Conservation (phyloP, 2,113 vertebrate genomes). For the Solea senegalensis region DNA sequence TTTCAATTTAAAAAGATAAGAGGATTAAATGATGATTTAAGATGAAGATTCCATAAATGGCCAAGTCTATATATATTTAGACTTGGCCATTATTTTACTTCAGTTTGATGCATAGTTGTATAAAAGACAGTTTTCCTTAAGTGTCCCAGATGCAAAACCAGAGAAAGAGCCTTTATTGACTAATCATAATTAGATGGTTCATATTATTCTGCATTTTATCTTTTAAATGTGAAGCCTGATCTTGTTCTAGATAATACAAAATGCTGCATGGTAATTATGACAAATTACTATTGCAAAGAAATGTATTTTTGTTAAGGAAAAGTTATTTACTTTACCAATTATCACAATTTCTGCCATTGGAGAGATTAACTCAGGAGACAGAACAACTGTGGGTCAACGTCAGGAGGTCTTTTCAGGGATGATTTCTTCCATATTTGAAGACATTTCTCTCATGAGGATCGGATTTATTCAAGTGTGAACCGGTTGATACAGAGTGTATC, state of each 20-base stretch:
- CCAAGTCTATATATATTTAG: no score
- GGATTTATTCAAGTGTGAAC: neutral
- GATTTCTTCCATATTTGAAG: neutral
- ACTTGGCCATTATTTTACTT: no score
- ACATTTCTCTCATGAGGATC: neutral
- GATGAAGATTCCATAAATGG: no score
- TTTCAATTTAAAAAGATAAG: no score
- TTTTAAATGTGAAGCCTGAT: neutral
- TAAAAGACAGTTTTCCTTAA: no score
- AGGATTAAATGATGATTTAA: no score
- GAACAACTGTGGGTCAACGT: no score
- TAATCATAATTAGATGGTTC: no score
- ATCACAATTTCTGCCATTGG: neutral
- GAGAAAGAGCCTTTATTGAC: no score
- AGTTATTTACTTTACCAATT: conserved; percentile 1
- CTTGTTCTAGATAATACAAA: conserved; percentile 13
- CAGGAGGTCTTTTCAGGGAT: neutral
- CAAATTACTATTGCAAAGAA: conserved; percentile 2
- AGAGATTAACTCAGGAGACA: neutral
- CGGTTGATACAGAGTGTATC: neutral
- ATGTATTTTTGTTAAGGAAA: conserved; percentile 6
- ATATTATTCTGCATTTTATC: neutral
- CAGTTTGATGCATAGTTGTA: no score
- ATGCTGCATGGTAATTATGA: conserved; percentile 8
- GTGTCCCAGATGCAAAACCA: no score